Percentiles rank a stretch among this genome's conserved stretches.
These are phyloP conservation scores for Collichthys lucidus DNA, from an alignment of 2,113 vertebrate genomes.

Conservation along the genomic window DNA sequence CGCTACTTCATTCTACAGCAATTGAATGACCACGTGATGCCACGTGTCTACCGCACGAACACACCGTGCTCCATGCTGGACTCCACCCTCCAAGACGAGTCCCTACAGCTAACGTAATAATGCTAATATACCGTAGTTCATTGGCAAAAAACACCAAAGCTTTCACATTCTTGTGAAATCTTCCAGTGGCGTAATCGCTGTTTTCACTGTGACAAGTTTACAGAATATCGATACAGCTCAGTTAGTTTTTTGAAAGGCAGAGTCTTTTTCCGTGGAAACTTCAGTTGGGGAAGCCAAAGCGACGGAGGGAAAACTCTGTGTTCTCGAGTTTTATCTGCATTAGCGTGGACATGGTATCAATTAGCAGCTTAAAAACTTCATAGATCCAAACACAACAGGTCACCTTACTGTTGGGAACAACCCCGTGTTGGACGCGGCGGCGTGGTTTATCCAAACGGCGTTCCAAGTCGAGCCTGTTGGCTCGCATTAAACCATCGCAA, in stretches of 20 bases:
- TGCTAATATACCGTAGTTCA: too few species aligned
- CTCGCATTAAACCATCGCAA: conserved; percentile 50
- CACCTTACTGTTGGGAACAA: conserved; percentile 17
- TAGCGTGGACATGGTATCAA: conserved; percentile 19
- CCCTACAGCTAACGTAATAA: too few species aligned
- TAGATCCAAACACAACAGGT: neutral
- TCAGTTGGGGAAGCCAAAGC: conserved; percentile 4
- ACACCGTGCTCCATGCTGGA: too few species aligned
- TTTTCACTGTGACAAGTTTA: too few species aligned
- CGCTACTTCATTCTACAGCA: neutral
- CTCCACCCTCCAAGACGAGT: too few species aligned
- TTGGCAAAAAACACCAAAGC: too few species aligned
- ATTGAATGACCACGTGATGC: too few species aligned
- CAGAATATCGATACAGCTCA: too few species aligned
- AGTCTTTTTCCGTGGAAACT: conserved; percentile 13
- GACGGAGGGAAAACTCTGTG: neutral
- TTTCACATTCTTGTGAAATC: too few species aligned
- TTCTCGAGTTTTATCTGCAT: conserved; percentile 4
- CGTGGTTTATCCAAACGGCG: conserved; percentile 39
- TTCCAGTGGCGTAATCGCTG: too few species aligned
- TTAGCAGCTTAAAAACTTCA: conserved; percentile 14
- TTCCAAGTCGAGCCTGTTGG: conserved; percentile 45
- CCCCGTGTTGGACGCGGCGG: conserved; percentile 4
- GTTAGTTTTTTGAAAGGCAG: neutral
- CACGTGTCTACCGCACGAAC: neutral